Base-by-base conservation (phyloP, 2,888 invertebrate species). In the Megalurothrips usitatus region DNA sequence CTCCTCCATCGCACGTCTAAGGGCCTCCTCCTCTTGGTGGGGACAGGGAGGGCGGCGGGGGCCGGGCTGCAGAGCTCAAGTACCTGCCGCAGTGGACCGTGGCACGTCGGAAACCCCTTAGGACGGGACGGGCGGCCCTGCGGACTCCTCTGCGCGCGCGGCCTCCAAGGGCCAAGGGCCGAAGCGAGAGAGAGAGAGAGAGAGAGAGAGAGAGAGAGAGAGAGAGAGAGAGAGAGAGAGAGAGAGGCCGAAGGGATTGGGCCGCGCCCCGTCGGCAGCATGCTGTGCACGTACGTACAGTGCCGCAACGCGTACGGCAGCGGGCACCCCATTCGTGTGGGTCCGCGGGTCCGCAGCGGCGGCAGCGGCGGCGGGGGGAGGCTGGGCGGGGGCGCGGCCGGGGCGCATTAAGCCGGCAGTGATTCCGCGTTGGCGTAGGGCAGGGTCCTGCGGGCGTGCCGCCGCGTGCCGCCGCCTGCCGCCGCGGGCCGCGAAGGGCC, bases 341-440 rank as follows among this genome's bases (percentile, higher is more conserved):
- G 3, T 2, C 34, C 34, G 34, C 6, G 2, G 34, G 34, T 6
- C 34, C 6, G 34, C 34, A 43, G 34, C 34, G 6, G 34, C 34
- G 6, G 34, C 34, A 43, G 34, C 34, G 34, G 34, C 3, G 34
- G 34, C 34, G 34, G 34, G 34, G 34, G 34, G 34, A 2, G 34
- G n/a, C n/a, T 43, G 34, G 34, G 34, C 34, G 34, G 34, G 34
- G 34, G 34, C 34, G 58, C 19, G 17, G 58, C 58, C 58, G 17
- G 17, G 58, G 1, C 19, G 14, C n/a, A 58, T 58, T 58, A 58
- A n/a, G 58, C 58, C n/a, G 58, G 6, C 58, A 14, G 58, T 58
- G 58, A 58, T 58, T 58, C 58, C 58, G 58, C n/a, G 58, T 58
- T 58, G 58, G 58, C 58, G 58, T 58, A 58, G 58, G 58, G 58